These are phyloP conservation scores for Melanotaenia duboulayi DNA, from an alignment of 2,113 vertebrate genomes.

Conservation along the genomic window DNA sequence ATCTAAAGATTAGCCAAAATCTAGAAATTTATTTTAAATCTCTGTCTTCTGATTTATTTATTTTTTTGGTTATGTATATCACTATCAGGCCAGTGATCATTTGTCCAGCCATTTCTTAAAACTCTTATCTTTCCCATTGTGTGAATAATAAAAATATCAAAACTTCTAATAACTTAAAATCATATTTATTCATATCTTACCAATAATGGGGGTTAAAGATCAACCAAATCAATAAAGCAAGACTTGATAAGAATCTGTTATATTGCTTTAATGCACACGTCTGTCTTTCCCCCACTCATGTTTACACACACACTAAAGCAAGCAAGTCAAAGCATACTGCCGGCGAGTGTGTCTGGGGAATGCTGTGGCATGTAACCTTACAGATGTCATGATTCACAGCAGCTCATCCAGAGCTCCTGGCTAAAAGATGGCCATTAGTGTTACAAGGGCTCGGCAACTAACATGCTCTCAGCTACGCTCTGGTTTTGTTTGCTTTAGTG, in stretches of 20 bases:
- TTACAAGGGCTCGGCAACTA: constrained; percentile 33
- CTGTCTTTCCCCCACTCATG: neutral
- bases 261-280: neutral
- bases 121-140: too few species aligned
- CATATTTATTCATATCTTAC: neutral
- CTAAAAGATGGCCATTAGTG: neutral
- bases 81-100: too few species aligned
- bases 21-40: too few species aligned
- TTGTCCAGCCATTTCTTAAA: neutral
- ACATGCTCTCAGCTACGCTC: constrained; percentile 40
- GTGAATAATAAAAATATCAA: neutral
- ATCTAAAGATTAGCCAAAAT: too few species aligned
- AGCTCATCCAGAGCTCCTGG: constrained; percentile 16
- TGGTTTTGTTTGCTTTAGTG: constrained; percentile 58
- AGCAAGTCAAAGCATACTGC: neutral
- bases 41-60: too few species aligned
- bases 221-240: neutral
- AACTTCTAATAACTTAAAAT: too few species aligned
- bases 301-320: constrained; percentile 8
- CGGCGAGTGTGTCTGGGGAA: neutral
- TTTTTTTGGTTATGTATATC: too few species aligned
- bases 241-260: constrained; percentile 2
- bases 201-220: constrained; percentile 3
- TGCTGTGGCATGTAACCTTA: neutral
- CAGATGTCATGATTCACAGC: constrained; percentile 16